These are phyloP conservation scores for Zaprionus camerounensis DNA, from an alignment of 1,140 invertebrate genomes.

Conservation along the genomic window DNA sequence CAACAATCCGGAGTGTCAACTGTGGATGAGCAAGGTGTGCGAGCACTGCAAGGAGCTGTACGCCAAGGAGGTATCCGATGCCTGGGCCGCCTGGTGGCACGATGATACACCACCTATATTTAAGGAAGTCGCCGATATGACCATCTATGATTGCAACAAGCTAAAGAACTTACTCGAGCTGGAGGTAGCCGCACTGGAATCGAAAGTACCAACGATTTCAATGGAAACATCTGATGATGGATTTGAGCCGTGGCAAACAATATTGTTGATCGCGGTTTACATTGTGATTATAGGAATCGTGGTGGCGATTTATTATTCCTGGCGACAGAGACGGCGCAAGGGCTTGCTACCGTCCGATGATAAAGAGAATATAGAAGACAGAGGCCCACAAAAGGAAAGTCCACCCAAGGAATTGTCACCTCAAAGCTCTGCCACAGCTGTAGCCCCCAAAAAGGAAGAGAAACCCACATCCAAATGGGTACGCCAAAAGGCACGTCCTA, in stretches of 20 bases:
- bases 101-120: constrained; percentile 37
- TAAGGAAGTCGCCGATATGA: constrained; percentile 55
- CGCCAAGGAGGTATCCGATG: neutral
- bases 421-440: neutral
- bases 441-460: neutral
- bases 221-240: neutral
- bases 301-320: neutral
- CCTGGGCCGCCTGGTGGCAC: constrained; percentile 38
- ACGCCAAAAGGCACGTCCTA: constrained; percentile 36
- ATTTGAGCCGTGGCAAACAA: constrained; percentile 22
- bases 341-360: too few species aligned
- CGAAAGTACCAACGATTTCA: neutral
- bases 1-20: constrained; percentile 46
- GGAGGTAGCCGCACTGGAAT: constrained; percentile 2
- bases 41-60: constrained; percentile 43
- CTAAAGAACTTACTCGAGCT: constrained; percentile 43
- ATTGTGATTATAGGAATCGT: constrained; percentile 12
- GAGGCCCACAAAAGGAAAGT: neutral
- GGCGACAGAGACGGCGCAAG: neutral
- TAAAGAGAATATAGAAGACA: neutral
- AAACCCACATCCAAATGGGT: constrained; percentile 28
- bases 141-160: constrained; percentile 53
- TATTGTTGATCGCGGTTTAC: constrained; percentile 9
- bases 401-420: too few species aligned
- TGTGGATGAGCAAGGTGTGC: constrained; percentile 57